These are phyloP conservation scores for Lithophane semibrunnea DNA, from an alignment of 2,888 invertebrate genomes.

Conservation along the genomic window DNA sequence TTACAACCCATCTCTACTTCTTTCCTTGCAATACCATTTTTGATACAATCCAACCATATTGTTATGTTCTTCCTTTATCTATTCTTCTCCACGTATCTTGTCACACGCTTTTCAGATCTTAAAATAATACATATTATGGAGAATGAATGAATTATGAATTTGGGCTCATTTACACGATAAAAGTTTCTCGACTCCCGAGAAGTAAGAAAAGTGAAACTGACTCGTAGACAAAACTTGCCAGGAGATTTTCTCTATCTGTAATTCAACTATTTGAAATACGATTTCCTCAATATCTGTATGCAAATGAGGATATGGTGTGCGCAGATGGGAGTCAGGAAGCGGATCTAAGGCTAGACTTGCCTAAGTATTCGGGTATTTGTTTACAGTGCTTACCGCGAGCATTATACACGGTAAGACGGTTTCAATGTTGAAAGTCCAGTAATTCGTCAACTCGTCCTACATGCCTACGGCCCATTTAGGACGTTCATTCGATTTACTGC, in stretches of 20 bases:
- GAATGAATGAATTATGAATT: background rate
- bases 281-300: slow-evolving; percentile 44
- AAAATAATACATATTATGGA: background rate
- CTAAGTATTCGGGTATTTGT: background rate
- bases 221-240: background rate
- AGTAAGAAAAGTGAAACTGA: too few species aligned
- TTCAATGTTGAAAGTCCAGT: too few species aligned
- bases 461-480: too few species aligned
- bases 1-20: too few species aligned
- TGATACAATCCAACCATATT: too few species aligned
- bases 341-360: background rate
- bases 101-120: background rate
- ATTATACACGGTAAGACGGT: background rate
- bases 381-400: background rate
- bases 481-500: too few species aligned
- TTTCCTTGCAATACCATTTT: too few species aligned
- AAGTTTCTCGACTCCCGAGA: too few species aligned
- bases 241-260: background rate
- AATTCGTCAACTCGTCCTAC: too few species aligned
- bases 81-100: too few species aligned
- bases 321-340: slow-evolving; percentile 9
- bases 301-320: slow-evolving; percentile 46
- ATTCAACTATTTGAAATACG: background rate
- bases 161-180: background rate
- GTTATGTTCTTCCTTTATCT: too few species aligned